Base-by-base conservation (phyloP, 1,140 invertebrate species). In the Galleria mellonella region DNA sequence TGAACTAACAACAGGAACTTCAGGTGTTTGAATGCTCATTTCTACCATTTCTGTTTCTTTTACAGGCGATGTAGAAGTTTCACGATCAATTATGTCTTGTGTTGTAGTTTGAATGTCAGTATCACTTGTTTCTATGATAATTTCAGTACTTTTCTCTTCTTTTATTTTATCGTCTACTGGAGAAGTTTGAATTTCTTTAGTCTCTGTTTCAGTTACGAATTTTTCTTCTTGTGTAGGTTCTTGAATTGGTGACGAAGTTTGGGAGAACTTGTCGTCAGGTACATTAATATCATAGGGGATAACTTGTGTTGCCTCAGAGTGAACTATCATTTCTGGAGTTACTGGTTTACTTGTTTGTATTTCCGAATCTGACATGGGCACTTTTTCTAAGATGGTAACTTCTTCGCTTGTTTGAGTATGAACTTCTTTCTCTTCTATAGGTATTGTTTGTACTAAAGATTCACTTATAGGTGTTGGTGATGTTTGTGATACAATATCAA, bases 401-500 rank as follows among this genome's bases (percentile, higher is more conserved):
- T 74, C 61, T 28, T 72, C 65, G 9, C 56, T 47, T 23, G 76
- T 76, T 62, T 83, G 79, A 31, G 78, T 81, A 17, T 75, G 51
- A 39, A 43, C 68, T 57, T 83, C 76, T 52, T 66, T 77, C 11
- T 79, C 85, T 29, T 87, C 86, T 9, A 62, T 62, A 1, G 87
- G 84, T 3, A 79, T 84, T 15, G 88, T 90, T 68, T 90, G 88
- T 31, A 86, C 73, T 15, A 85, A 60, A 44, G 74, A 74, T 58
- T 89, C 88, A 28, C 58, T 78, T 1, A 84, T 72, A n/a, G 75
- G 73, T 29, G 83, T 87, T 2, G 88, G 83, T 28, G 79, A 83
- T 1, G 89, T 91, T 71, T 91, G 90, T 41, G 89, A 79, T 30
- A 87, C 87, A 43, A 70, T 86, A 55, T 90, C 89, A 8, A 67